A percentile compares a stretch with the other conserved stretches of the same genome.
These are phyloP conservation scores for Microcebus tavaratra DNA, from an alignment of 2,113 vertebrate genomes.

Conservation along the genomic window DNA sequence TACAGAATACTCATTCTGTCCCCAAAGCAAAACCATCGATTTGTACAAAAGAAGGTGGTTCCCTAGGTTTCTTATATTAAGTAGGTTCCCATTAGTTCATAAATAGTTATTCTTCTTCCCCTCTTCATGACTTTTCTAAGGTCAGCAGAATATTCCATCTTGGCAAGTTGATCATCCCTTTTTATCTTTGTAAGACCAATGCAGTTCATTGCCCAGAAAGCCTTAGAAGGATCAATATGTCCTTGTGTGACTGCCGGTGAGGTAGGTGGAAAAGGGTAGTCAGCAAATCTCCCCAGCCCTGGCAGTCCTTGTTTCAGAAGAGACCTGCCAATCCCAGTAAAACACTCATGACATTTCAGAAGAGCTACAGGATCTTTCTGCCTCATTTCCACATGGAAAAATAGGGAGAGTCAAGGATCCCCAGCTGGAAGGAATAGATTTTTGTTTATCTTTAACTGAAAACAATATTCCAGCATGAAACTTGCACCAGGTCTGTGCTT, in stretches of 20 bases:
- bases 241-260: not conserved
- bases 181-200: conserved; percentile 40
- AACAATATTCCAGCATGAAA: not conserved
- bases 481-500: not conserved
- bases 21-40: not conserved
- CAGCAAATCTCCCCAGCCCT: not conserved
- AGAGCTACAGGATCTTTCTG: conserved; percentile 59
- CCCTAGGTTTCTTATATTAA: not conserved
- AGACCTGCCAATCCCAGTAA: conserved; percentile 57
- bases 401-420: conserved; percentile 42
- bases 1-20: not conserved
- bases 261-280: not conserved
- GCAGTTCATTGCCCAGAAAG: not conserved
- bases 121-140: not conserved
- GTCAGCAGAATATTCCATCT: not conserved
- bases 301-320: not conserved
- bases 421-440: conserved; percentile 48
- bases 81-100: not conserved
- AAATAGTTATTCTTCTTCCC: not conserved
- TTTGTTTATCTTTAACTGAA: conserved; percentile 68
- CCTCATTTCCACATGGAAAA: conserved; percentile 64
- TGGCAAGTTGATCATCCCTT: conserved; percentile 33
- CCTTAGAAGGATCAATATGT: not conserved
- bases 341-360: conserved; percentile 64
- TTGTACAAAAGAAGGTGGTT: not conserved